phyloP scores from a whole-genome alignment of 1,140 invertebrate genomes.

The Helicoverpa armigera region DNA sequence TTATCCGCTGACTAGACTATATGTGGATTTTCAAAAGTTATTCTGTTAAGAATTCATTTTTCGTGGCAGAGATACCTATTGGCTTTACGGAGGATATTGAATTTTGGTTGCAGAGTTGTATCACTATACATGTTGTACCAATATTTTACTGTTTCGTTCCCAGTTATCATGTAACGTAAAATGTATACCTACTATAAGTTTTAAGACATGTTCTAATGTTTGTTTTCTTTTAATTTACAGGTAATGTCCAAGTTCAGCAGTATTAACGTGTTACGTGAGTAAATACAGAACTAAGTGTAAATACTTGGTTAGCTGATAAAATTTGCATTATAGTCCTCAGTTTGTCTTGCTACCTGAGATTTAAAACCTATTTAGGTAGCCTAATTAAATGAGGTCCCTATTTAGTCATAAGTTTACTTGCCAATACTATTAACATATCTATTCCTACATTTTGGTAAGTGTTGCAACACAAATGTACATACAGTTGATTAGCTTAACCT shows the following conservation, averaged over 20 bases:
- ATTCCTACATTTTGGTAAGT: too few relatives aligned
- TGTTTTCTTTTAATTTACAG: slow-evolving; percentile 22
- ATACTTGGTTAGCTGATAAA: neutral
- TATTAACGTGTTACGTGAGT: neutral
- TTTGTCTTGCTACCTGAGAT: neutral
- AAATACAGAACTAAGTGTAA: neutral
- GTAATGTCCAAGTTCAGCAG: slow-evolving; percentile 13
- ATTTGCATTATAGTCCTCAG: neutral
- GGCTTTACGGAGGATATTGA: neutral
- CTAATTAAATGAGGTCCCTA: neutral
- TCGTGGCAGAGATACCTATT: too few relatives aligned
- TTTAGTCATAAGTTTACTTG: too few relatives aligned
- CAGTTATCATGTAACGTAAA: neutral
- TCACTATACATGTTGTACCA: neutral
- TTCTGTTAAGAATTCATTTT: neutral
- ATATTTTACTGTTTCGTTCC: neutral
- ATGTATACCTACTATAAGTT: neutral
- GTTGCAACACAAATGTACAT: too few relatives aligned
- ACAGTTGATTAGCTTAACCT: too few relatives aligned
- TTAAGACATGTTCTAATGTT: slow-evolving; percentile 5
- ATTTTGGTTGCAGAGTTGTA: too few relatives aligned
- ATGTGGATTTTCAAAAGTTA: neutral
- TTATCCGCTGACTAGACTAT: slow-evolving; percentile 39
- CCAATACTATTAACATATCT: too few relatives aligned
- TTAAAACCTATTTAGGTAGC: neutral